Base-by-base conservation (phyloP, 2,113 vertebrate genomes). In the Amphiprion percula region DNA sequence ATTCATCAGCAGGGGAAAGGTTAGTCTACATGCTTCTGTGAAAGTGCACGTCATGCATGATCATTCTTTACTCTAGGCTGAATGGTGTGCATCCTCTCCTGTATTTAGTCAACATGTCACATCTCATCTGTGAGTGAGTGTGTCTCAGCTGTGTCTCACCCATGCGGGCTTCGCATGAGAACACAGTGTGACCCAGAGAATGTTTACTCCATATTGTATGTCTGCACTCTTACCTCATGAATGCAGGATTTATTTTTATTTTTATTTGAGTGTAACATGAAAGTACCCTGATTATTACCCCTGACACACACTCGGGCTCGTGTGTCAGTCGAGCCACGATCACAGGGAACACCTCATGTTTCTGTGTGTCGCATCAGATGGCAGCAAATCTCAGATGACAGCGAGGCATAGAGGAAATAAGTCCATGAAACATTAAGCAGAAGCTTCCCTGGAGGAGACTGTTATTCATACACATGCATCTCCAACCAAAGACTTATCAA, bases 91-190 rank as follows among this genome's bases (percentile, higher is more conserved):
- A 77, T 79, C 84, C 73, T 17, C 14, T 77, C 62, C 68, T 61
- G 68, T 90, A 89, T 92, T 89, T 88, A 87, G 75, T 90, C 88
- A 91, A 90, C 82, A 89, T 83, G 87, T 87, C 88, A 88, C 84
- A 83, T 92, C 83, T 87, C 78, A 81, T 92, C 74, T 75, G 52
- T 49, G 74, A 39, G n/a, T 47, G 52, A 54, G 37, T 46, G 77
- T 37, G 64, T 87, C 74, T 82, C 81, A 69, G 85, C 87, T 87
- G 80, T 10, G 60, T 82, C 80, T 80, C 47, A 30, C 5, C 69
- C 79, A 8, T 49, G 67, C 56, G 68, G 33, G 72, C 70, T 41
- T 63, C 1, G 58, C 56, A 41, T 79, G 78, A 77, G 58, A 71
- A 50, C 56, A 14, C 66, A 12, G 11, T 3, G 47, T 63, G 73